Percentiles rank a stretch among this genome's conserved stretches.
These are phyloP conservation scores for Conchocele bisecta DNA, from an alignment of 2,888 invertebrate genomes.

Conservation along the genomic window DNA sequence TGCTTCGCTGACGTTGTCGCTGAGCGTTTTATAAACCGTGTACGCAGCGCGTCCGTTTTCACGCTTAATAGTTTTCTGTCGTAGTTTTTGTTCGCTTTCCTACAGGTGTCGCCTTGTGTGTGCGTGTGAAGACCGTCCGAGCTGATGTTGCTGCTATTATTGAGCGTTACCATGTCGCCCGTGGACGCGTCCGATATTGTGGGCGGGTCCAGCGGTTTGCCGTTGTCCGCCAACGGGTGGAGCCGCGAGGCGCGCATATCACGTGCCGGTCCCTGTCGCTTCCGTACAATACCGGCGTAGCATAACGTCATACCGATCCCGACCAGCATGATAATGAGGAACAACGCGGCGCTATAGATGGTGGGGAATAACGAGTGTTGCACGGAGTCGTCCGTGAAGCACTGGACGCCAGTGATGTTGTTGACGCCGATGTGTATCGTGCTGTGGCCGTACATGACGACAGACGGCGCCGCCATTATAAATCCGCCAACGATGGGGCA, in stretches of 20 bases:
- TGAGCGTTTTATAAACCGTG: conserved; percentile 9
- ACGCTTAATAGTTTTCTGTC: neutral
- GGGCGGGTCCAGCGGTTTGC: neutral
- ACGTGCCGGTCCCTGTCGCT: neutral
- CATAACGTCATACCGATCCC: conserved; percentile 8
- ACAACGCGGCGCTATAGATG: conserved; percentile 1
- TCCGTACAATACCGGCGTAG: conserved; percentile 6
- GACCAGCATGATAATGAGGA: neutral
- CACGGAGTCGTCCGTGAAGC: conserved; percentile 22
- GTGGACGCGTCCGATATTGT: neutral
- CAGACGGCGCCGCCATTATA: conserved; percentile 6
- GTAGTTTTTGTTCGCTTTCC: neutral
- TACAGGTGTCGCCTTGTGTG: neutral
- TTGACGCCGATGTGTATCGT: conserved; percentile 5
- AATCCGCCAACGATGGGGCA: neutral
- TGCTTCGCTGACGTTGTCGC: conserved; percentile 11
- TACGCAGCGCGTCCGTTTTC: neutral
- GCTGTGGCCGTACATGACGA: conserved; percentile 19
- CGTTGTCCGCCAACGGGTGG: neutral
- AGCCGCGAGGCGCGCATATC: too few species aligned
- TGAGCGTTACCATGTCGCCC: neutral
- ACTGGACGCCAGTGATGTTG: conserved; percentile 10
- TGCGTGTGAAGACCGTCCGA: neutral
- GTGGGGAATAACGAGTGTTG: conserved; percentile 7
- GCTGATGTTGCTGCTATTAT: neutral